Base-by-base conservation (phyloP, 2,797 vertebrate species). In the Anguilla pacifica region DNA sequence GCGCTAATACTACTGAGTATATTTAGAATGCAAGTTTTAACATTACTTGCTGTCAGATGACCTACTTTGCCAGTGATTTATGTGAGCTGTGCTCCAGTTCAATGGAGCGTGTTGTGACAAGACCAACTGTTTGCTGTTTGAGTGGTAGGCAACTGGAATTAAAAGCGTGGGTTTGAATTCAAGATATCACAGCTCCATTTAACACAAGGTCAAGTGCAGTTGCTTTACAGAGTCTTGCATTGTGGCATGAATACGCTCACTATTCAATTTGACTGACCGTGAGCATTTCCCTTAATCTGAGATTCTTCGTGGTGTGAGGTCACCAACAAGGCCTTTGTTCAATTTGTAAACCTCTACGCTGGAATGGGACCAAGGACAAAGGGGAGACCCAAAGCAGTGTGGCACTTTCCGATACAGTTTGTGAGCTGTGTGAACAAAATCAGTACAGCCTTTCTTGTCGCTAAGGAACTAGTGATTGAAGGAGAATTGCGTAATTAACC, bases 81-180 rank as follows among this genome's bases (percentile, higher is more conserved):
- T 79, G 74, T 79, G 35, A 22, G 74, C 74, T 43, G 35, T 22
- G 74, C 74, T 43, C 74, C 35, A 79, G 35, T 79, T 39, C 39
- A 79, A 22, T 39, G 39, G 35, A 79, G 74, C 7, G 39, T 79
- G 74, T 22, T 72, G n/a, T 13, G 28, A 11, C 13, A 13, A 74
- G 70, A 74, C 70, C 28, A 74, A 74, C 70, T 17, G 70, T 74
- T 74, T 35, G 70, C 28, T 31, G 70, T 74, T 74, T 74, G 28
- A 3, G 10, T 39, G 31, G 31, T 74, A 15, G 31, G 9, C 28
- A 74, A 15, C 4, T 35, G 70, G 70, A 74, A 74, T 39, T 2
- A 74, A 74, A 10, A 31, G 28, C 2, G 70, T 74, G 9, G 28
- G 10, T 74, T 74, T 39, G 31, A 31, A 17, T 13, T 70, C 25